A percentile compares a stretch with the other conserved stretches of the same genome.
Conservation (phyloP, 2,888 invertebrate genomes). For the Ptychoptera albimana region DNA sequence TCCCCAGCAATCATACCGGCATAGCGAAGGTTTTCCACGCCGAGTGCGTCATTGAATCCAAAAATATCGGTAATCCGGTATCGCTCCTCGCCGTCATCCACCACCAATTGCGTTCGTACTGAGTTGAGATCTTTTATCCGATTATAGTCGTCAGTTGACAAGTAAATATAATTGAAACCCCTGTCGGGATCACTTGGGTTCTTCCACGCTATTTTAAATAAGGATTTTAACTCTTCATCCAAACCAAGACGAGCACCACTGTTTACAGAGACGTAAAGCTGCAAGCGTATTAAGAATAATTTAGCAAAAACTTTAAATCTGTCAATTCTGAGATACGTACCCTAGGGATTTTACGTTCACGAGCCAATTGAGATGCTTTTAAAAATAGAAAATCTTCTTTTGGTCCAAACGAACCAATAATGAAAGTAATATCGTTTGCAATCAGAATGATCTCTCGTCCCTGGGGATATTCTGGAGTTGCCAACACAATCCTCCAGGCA, state of each 20-base stretch:
- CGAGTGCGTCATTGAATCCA: conserved; percentile 85
- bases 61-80: conserved; percentile 92
- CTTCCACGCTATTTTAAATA: conserved; percentile 85
- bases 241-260: conserved; percentile 95
- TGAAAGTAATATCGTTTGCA: conserved; percentile 91
- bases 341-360: conserved; percentile 72
- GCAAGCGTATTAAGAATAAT: conserved; percentile 6
- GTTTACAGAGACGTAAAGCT: conserved; percentile 88
- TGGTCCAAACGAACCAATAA: conserved; percentile 92
- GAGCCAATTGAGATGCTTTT: conserved; percentile 72
- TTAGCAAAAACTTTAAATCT: neutral
- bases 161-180: conserved; percentile 87
- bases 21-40: conserved; percentile 87
- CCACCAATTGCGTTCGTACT: conserved; percentile 76
- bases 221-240: conserved; percentile 87
- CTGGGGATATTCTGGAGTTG: conserved; percentile 84
- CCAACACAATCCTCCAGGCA: conserved; percentile 85
- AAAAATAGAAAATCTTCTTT: conserved; percentile 83
- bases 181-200: conserved; percentile 82
- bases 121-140: conserved; percentile 63
- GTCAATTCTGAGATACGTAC: conserved; percentile 25
- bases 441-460: conserved; percentile 89
- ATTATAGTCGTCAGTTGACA: conserved; percentile 81
- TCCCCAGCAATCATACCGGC: conserved; percentile 97
- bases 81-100: conserved; percentile 78